A percentile compares a stretch with the other conserved stretches of the same genome.
phyloP scores from a whole-genome alignment of 2,888 invertebrate genomes.

The Labia minor region DNA sequence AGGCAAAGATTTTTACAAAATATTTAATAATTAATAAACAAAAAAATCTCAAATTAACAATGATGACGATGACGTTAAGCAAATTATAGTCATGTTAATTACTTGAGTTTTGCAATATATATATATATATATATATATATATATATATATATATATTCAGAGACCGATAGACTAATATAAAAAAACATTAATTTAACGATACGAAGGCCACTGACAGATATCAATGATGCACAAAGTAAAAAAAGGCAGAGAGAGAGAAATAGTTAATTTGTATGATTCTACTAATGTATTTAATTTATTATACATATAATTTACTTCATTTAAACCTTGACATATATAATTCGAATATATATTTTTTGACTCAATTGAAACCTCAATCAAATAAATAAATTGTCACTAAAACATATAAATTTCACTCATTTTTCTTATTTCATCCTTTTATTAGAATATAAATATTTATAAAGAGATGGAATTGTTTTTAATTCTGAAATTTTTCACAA shows the following conservation, averaged over 20 bases:
- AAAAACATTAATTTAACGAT: background rate
- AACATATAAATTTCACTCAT: background rate
- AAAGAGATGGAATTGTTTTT: background rate
- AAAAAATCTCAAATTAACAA: background rate
- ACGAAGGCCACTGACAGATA: background rate
- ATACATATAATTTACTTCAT: background rate
- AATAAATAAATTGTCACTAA: background rate
- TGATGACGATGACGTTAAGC: background rate
- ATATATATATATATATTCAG: too few relatives aligned
- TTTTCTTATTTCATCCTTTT: background rate
- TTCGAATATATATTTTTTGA: background rate
- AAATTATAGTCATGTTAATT: background rate
- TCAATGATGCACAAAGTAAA: background rate
- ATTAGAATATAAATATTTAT: background rate
- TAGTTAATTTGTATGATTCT: background rate
- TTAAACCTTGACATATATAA: background rate
- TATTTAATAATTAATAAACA: slow-evolving; percentile 13
- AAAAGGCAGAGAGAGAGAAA: background rate
- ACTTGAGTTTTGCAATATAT: background rate
- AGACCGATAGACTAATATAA: background rate
- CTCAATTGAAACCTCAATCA: background rate
- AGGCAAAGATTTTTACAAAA: background rate
- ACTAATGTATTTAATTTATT: background rate
- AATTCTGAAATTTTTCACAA: background rate
- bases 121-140: too few relatives aligned